These are phyloP conservation scores for Syrrhaptes paradoxus DNA, from an alignment of 2,113 vertebrate species.

Conservation along the genomic window DNA sequence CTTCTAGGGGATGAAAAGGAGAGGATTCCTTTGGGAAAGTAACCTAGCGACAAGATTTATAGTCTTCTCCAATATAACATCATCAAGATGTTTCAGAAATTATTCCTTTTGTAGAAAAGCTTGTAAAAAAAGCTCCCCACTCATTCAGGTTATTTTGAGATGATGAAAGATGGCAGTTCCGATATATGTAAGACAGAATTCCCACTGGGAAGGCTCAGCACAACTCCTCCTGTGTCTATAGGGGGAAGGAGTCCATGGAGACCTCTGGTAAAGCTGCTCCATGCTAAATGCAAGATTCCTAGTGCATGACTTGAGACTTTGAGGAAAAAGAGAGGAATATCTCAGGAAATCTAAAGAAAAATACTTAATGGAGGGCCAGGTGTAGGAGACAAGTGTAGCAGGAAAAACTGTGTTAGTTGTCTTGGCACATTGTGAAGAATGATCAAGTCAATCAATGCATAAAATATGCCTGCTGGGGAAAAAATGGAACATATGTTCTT, in stretches of 20 bases:
- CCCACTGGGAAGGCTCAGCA: neutral
- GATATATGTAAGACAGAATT: neutral
- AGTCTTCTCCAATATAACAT: neutral
- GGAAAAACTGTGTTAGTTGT: neutral
- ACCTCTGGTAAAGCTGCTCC: neutral
- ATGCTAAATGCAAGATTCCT: neutral
- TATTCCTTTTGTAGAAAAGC: neutral
- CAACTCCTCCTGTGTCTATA: neutral
- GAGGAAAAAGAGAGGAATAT: neutral
- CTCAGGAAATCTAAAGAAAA: neutral
- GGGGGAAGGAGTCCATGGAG: neutral
- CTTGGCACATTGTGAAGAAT: neutral
- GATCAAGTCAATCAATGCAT: neutral
- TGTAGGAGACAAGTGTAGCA: rapidly evolving
- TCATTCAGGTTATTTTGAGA: neutral
- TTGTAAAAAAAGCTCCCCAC: neutral
- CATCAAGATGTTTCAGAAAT: neutral
- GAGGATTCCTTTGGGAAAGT: neutral
- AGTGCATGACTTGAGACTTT: neutral
- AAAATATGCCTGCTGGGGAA: neutral
- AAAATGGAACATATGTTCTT: neutral
- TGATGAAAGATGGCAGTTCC: neutral
- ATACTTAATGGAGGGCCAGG: neutral
- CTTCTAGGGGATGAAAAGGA: neutral
- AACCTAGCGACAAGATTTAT: neutral